These are phyloP conservation scores for Hemitrygon akajei DNA, from an alignment of 2,797 vertebrate genomes.

Conservation along the genomic window DNA sequence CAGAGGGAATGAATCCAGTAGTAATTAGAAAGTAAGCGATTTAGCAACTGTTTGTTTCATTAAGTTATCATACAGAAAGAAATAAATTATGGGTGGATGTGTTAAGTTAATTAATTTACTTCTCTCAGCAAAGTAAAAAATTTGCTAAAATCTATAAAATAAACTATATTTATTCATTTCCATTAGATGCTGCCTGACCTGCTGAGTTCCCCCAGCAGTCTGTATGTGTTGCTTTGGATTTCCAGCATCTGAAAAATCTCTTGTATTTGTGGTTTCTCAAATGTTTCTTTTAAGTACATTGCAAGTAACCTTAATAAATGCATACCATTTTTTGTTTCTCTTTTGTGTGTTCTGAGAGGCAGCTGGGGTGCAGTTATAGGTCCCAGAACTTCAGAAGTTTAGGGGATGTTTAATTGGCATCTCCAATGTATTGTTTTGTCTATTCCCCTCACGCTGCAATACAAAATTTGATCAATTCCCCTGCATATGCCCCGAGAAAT, in stretches of 20 bases:
- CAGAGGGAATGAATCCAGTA: constrained; percentile 29
- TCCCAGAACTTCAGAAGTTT: too few species aligned
- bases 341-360: neutral
- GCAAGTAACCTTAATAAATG: neutral
- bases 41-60: constrained; percentile 8
- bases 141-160: neutral
- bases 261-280: neutral
- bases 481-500: too few species aligned
- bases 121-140: too few species aligned
- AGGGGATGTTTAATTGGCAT: neutral
- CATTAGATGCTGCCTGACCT: too few species aligned
- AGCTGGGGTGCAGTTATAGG: neutral
- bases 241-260: too few species aligned
- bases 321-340: neutral
- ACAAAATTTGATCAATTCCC: too few species aligned
- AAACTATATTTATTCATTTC: neutral
- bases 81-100: neutral
- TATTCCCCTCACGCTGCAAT: too few species aligned
- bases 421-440: neutral
- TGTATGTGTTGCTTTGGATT: too few species aligned
- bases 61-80: neutral
- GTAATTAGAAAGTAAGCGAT: constrained; percentile 23
- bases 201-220: too few species aligned
- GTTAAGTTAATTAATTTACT: neutral
- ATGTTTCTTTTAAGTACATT: neutral